These are phyloP conservation scores for Chiroxiphia lanceolata DNA, from an alignment of 2,797 vertebrate genomes.

Conservation along the genomic window DNA sequence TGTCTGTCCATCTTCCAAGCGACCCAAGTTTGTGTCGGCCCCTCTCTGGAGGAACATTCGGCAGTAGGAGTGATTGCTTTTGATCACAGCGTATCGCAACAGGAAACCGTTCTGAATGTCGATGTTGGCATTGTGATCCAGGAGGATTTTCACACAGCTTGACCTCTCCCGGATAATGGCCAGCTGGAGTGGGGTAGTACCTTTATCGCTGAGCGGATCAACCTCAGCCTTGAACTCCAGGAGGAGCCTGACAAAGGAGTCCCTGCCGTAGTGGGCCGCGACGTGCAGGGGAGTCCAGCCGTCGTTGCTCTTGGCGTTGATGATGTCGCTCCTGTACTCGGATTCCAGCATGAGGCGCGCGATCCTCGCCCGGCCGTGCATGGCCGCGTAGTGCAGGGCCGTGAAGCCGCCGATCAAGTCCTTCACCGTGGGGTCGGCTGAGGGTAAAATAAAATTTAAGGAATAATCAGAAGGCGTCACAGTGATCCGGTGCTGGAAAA, in stretches of 20 bases:
- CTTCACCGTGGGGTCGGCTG: conserved; percentile 97
- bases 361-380: conserved; percentile 96
- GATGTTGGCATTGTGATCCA: conserved; percentile 97
- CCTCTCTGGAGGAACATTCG: conserved; percentile 98
- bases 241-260: conserved; percentile 95
- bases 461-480: conserved; percentile 13
- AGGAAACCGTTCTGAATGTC: conserved; percentile 98
- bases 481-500: neutral
- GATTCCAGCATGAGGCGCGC: conserved; percentile 97
- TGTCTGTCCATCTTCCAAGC: conserved; percentile 96
- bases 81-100: conserved; percentile 96
- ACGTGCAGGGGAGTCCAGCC: conserved; percentile 98
- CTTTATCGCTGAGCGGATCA: conserved; percentile 97
- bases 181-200: conserved; percentile 94
- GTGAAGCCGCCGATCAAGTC: conserved; percentile 98
- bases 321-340: conserved; percentile 91
- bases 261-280: conserved; percentile 96
- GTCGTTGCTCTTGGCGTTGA: conserved; percentile 97
- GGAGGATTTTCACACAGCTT: conserved; percentile 95
- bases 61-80: conserved; percentile 98
- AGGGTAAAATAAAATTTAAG: conserved; percentile 38
- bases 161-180: conserved; percentile 98
- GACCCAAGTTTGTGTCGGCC: conserved; percentile 95
- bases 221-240: conserved; percentile 97
- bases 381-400: conserved; percentile 96